Conservation (phyloP, 2,888 invertebrate genomes). For the Sphaerophoria rueppellii region DNA sequence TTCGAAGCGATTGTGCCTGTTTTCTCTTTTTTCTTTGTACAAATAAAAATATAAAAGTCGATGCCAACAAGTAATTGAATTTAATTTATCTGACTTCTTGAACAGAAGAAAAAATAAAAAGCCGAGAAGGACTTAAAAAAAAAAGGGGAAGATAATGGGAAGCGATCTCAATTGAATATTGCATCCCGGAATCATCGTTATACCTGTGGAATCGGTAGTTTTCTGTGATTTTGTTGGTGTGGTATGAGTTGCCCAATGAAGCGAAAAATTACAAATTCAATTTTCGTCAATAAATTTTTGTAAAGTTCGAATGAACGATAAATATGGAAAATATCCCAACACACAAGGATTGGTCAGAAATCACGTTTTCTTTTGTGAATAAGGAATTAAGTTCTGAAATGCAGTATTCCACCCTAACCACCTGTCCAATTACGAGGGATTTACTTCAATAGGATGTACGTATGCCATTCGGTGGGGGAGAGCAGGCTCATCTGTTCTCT, state of each 20-base stretch:
- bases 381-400: neutral
- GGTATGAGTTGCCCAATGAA: conserved; percentile 44
- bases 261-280: conserved; percentile 67
- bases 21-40: neutral
- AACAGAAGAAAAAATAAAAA: conserved; percentile 1
- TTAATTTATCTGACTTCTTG: conserved; percentile 70
- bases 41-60: conserved; percentile 44
- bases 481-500: conserved; percentile 22
- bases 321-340: conserved; percentile 18
- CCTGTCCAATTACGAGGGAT: conserved; percentile 66
- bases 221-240: neutral
- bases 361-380: conserved; percentile 21
- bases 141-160: conserved; percentile 58
- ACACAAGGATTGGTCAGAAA: neutral
- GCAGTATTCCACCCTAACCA: conserved; percentile 27
- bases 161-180: conserved; percentile 71
- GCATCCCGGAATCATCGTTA: conserved; percentile 34
- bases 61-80: conserved; percentile 72
- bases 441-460: conserved; percentile 45
- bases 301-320: conserved; percentile 12
- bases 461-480: neutral
- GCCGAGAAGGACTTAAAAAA: conserved; percentile 33
- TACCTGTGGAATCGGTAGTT: conserved; percentile 54
- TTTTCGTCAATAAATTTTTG: conserved; percentile 68
- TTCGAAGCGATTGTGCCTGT: conserved; percentile 10